phyloP scores from a whole-genome alignment of 2,797 vertebrate species.

The Scarus forsteni region DNA sequence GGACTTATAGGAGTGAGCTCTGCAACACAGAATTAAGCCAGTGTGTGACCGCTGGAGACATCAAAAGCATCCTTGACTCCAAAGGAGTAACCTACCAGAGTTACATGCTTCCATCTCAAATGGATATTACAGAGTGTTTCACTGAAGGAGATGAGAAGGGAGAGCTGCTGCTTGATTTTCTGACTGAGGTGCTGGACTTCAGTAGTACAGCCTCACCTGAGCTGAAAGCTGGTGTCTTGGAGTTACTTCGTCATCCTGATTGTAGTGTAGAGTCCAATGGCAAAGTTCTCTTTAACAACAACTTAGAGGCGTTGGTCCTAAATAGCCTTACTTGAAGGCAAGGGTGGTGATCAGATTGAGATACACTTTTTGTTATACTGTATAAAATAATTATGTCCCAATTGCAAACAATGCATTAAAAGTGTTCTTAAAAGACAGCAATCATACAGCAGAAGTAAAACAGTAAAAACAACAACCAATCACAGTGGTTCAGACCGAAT shows the following conservation, averaged over 20 bases:
- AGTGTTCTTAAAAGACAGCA: too few species aligned
- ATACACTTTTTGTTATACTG: too few species aligned
- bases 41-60: constrained; percentile 84
- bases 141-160: constrained; percentile 87
- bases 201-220: constrained; percentile 85
- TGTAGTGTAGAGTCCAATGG: constrained; percentile 86
- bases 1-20: constrained; percentile 80
- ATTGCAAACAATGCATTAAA: too few species aligned
- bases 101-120: constrained; percentile 85
- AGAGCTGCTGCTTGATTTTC: constrained; percentile 92
- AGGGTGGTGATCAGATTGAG: too few species aligned
- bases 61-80: constrained; percentile 84
- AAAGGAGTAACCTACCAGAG: constrained; percentile 82
- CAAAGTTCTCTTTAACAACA: constrained; percentile 91
- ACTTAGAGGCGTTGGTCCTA: constrained; percentile 84
- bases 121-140: constrained; percentile 96
- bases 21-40: constrained; percentile 81
- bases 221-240: constrained; percentile 85
- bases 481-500: too few species aligned
- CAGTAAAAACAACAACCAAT: too few species aligned
- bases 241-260: constrained; percentile 86
- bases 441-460: too few species aligned
- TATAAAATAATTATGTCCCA: too few species aligned
- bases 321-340: constrained; percentile 41
- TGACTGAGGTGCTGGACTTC: constrained; percentile 90